These are phyloP conservation scores for Ptychadena robeensis DNA, from an alignment of 2,797 vertebrate species.

Conservation along the genomic window DNA sequence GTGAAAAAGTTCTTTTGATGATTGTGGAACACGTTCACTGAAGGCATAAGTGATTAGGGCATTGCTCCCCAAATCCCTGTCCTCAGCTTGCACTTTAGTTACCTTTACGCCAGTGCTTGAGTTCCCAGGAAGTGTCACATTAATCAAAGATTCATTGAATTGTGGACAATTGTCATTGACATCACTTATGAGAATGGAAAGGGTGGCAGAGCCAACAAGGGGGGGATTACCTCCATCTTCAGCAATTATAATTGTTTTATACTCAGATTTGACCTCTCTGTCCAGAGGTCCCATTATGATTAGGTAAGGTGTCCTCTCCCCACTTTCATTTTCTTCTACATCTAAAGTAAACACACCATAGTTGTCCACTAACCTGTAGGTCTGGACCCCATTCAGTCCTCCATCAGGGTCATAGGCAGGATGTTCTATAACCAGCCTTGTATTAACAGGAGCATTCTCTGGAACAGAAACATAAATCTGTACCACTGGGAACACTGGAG, in stretches of 20 bases:
- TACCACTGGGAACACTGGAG: constrained; percentile 85
- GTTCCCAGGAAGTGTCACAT: constrained; percentile 89
- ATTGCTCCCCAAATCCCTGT: constrained; percentile 90
- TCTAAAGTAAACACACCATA: constrained; percentile 93
- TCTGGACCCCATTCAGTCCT: constrained; percentile 88
- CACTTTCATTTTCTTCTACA: constrained; percentile 92
- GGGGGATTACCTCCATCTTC: constrained; percentile 94
- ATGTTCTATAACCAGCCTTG: constrained; percentile 90
- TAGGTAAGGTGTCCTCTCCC: constrained; percentile 92
- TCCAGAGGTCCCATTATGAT: constrained; percentile 90
- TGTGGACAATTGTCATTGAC: constrained; percentile 96
- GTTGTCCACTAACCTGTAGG: constrained; percentile 91
- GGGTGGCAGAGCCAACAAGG: constrained; percentile 86
- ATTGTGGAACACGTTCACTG: constrained; percentile 88
- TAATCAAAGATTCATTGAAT: constrained; percentile 85
- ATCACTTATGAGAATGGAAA: constrained; percentile 90
- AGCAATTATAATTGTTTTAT: constrained; percentile 90
- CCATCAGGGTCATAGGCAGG: constrained; percentile 90
- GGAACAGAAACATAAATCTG: constrained; percentile 87
- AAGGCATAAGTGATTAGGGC: constrained; percentile 91
- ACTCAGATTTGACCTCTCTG: constrained; percentile 87
- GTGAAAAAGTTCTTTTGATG: constrained; percentile 86
- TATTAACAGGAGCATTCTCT: constrained; percentile 89
- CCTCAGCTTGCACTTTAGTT: constrained; percentile 83
- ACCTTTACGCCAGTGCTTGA: constrained; percentile 83